Evolutionary conservation across 2,797 vertebrate genomes (phyloP), one percentile per base, ranked within the genome.

Genomic region (Taenioides sp.): DNA sequence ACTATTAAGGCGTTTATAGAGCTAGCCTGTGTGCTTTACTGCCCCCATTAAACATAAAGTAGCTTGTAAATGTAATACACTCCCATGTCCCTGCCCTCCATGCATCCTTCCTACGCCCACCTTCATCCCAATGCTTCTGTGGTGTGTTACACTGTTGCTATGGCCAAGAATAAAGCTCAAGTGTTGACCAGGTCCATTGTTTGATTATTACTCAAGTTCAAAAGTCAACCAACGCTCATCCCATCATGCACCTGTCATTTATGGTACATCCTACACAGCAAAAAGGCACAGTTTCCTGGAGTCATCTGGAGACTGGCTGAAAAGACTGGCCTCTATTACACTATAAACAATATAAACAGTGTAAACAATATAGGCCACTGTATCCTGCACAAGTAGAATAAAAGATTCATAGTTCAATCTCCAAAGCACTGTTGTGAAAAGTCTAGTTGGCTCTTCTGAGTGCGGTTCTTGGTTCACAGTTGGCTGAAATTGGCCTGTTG

Each of bases 31-130:
- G 62, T 47, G 43, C 23, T 65, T 65, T 65, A 65, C 9, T 65
- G 64, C 57, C 54, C 23, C 23, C 16, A 27, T 25, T 65, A 69
- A 59, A 65, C 64, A 65, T 50, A 65, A 65, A 50, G 23, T 65
- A 50, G 43, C 64, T 28, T 65, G 23, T 50, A 65, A 65, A 65
- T 50, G 14, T 25, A 64, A 64, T 47, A 22, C 37, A 43, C 62
- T 64, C 11, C 37, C 37, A 23, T 47, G 43, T 65, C 63, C 31
- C 1, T 2, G n/a, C 43, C 14, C 64, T 49, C 43, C 23, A 25
- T 65, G 16, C 2, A 20, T 49, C 40, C 43, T 25, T 65, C 12
- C 37, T 28, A 7, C 23, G 7, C 63, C 6, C 22, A 5, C 23
- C 40, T 27, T 43, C 22, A 5, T 43, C n/a, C 37, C 20, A 23